phyloP scores from a whole-genome alignment of 2,797 vertebrate species.

The Siniperca scherzeri region DNA sequence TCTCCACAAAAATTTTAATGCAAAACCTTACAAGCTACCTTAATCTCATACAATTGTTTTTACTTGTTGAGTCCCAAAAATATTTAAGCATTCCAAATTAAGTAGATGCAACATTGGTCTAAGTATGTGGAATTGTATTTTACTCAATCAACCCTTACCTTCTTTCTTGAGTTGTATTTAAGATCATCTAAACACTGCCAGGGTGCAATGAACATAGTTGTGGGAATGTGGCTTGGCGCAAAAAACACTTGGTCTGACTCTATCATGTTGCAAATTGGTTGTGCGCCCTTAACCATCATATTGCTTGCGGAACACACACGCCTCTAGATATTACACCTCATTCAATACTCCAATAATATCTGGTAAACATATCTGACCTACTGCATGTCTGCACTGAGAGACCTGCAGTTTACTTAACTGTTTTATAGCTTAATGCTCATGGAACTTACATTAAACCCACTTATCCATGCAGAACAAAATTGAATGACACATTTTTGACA shows the following conservation, averaged over 20 bases:
- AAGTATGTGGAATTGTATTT: slow-evolving; percentile 4
- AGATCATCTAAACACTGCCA: neutral
- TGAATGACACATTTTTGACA: neutral
- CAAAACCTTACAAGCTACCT: neutral
- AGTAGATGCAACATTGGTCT: neutral
- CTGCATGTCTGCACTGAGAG: neutral
- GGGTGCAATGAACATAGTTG: neutral
- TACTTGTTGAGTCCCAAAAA: neutral
- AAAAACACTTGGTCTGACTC: neutral
- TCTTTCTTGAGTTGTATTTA: slow-evolving; percentile 3
- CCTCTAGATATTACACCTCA: neutral
- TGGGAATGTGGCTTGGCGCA: neutral
- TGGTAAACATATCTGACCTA: neutral
- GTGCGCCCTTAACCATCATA: neutral
- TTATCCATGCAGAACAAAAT: slow-evolving; percentile 1
- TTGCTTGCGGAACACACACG: neutral
- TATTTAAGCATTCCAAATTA: neutral
- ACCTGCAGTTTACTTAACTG: neutral
- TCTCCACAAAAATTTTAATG: neutral
- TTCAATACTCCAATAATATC: neutral
- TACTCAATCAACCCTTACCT: neutral
- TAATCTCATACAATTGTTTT: neutral
- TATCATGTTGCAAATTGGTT: slow-evolving; percentile 14
- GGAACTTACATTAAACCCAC: slow-evolving; percentile 4
- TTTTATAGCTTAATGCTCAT: neutral